These are phyloP conservation scores for Scaptodrosophila lebanonensis DNA, from an alignment of 1,140 invertebrate species.

Conservation along the genomic window DNA sequence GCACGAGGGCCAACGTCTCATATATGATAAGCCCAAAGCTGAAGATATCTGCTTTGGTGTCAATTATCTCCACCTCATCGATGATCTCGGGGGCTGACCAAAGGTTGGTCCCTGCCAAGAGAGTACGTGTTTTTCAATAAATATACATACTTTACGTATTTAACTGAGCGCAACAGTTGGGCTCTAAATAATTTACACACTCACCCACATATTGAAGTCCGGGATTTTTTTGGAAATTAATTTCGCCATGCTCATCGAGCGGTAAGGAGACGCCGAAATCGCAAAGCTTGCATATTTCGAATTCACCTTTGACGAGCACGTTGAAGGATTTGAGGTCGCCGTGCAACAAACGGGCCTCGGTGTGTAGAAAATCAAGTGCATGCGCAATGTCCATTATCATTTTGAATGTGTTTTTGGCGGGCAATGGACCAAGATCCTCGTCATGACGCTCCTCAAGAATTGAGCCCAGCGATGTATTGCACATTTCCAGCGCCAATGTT, in stretches of 20 bases:
- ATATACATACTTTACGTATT: conserved; percentile 5
- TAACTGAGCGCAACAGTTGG: neutral
- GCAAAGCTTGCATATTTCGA: conserved; percentile 87
- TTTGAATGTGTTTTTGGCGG: conserved; percentile 82
- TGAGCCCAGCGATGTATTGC: conserved; percentile 83
- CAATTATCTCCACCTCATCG: conserved; percentile 79
- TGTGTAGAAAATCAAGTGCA: conserved; percentile 88
- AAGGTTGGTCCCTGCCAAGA: conserved; percentile 81
- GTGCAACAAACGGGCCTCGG: conserved; percentile 84
- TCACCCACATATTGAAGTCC: conserved; percentile 79
- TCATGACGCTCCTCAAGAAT: conserved; percentile 85
- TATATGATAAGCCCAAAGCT: conserved; percentile 86
- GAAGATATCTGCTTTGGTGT: conserved; percentile 88
- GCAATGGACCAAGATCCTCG: conserved; percentile 79
- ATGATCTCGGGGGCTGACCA: conserved; percentile 89
- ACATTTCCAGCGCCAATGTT: conserved; percentile 84
- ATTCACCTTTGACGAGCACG: conserved; percentile 85
- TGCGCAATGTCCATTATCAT: conserved; percentile 81
- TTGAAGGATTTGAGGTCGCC: conserved; percentile 92
- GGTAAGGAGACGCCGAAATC: conserved; percentile 90
- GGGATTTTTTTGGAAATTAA: conserved; percentile 79
- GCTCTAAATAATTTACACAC: conserved; percentile 11
- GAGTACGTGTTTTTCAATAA: neutral
- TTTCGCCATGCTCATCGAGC: conserved; percentile 81
- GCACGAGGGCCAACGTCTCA: conserved; percentile 87